Evolutionary conservation across 2,888 invertebrate species (phyloP).

Genomic region (Sarcophaga carnaria): DNA sequence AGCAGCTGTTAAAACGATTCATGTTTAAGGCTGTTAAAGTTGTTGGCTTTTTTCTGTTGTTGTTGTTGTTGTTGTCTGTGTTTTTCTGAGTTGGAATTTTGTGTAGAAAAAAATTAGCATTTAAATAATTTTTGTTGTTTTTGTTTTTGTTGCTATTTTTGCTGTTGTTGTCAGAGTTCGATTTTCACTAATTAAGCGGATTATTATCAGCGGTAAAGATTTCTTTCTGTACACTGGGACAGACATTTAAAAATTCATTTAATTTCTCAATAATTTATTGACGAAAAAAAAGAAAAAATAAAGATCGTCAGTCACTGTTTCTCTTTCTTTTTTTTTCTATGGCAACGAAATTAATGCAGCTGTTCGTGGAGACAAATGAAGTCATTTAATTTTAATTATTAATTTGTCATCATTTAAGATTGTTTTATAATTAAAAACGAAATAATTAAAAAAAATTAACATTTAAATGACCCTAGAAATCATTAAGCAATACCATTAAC

Average conservation of each 20-base stretch:
- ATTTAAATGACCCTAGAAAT: not conserved
- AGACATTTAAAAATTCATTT: conserved; percentile 5
- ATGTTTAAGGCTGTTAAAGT: conserved; percentile 51
- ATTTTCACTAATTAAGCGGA: conserved; percentile 66
- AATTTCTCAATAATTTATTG: conserved; percentile 46
- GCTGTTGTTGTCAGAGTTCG: conserved; percentile 59
- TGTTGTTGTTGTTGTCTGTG: conserved; percentile 48
- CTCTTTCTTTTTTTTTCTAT: not conserved
- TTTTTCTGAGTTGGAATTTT: conserved; percentile 40
- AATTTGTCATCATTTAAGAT: not conserved
- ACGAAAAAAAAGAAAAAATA: no score
- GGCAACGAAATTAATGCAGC: conserved; percentile 7
- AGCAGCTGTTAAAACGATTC: conserved; percentile 67
- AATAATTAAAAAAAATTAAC: not conserved
- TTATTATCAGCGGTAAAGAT: conserved; percentile 48
- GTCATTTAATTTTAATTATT: conserved; percentile 12
- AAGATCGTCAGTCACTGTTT: no score
- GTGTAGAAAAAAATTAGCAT: conserved; percentile 56
- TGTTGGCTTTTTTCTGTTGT: conserved; percentile 21
- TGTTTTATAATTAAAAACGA: not conserved
- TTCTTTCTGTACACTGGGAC: not conserved
- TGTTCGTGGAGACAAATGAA: not conserved
- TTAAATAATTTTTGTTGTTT: conserved; percentile 44
- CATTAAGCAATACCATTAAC: not conserved
- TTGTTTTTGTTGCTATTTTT: conserved; percentile 30